These are phyloP conservation scores for Archaeoteleia sp. DNA, from an alignment of 2,888 invertebrate species.

Conservation along the genomic window DNA sequence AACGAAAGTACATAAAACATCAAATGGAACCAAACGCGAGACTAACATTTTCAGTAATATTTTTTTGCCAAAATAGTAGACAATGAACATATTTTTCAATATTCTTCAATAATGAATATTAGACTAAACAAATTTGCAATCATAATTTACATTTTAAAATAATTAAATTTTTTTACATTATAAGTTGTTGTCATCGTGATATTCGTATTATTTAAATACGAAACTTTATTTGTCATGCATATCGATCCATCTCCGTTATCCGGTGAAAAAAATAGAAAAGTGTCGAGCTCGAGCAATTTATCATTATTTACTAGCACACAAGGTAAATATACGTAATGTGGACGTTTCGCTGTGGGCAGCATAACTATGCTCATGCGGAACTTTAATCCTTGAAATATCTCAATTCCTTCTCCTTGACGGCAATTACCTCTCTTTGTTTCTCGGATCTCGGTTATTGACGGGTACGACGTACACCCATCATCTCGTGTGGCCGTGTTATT, in stretches of 20 bases:
- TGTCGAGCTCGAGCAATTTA: constrained; percentile 34
- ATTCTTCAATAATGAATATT: no score
- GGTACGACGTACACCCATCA: constrained; percentile 37
- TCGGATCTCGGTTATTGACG: constrained; percentile 47
- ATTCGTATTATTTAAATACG: no score
- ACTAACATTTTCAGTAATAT: no score
- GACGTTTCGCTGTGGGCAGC: constrained; percentile 23
- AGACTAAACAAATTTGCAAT: no score
- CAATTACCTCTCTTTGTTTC: constrained; percentile 53
- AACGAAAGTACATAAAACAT: no score
- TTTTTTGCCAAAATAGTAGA: no score
- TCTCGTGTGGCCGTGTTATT: constrained; percentile 45
- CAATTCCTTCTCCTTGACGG: constrained; percentile 34
- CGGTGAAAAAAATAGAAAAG: constrained; percentile 10
- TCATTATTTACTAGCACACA: constrained; percentile 44
- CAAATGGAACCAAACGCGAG: no score
- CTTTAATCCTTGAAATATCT: constrained; percentile 44
- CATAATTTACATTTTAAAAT: no score
- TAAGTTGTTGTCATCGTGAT: no score
- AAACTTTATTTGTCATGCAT: no score
- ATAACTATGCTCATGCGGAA: constrained; percentile 42
- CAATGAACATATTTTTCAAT: no score
- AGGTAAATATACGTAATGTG: constrained; percentile 43
- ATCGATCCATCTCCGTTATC: not conserved
- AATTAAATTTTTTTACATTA: no score